Evolutionary conservation across 2,888 invertebrate species (phyloP).

Genomic region (Bellardia bayeri): DNA sequence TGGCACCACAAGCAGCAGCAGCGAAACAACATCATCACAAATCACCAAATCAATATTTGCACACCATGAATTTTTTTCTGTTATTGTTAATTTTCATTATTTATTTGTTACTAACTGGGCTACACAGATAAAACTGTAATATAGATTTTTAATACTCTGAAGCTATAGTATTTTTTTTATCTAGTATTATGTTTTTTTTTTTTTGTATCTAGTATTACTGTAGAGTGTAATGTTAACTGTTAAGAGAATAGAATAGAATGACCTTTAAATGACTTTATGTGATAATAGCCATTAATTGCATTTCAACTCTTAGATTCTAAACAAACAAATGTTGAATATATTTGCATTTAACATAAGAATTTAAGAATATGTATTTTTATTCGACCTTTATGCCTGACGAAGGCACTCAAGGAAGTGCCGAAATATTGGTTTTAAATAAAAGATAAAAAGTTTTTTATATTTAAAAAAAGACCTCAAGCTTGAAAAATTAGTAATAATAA

Average conservation of each 20-base stretch:
- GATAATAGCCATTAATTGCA: neutral
- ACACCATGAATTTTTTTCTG: neutral
- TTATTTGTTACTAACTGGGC: slow-evolving; percentile 9
- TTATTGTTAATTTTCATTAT: slow-evolving; percentile 4
- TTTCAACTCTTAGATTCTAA: neutral
- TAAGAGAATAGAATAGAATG: neutral
- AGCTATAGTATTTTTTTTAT: neutral
- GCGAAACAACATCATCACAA: slow-evolving; percentile 15
- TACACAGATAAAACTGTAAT: neutral
- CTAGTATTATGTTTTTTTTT: neutral
- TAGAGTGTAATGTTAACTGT: no score
- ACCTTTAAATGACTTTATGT: neutral
- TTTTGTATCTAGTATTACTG: neutral
- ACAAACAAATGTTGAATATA: no score
- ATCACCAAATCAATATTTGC: slow-evolving; percentile 52
- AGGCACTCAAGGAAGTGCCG: no score
- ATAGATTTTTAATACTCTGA: neutral
- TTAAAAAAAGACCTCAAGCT: no score
- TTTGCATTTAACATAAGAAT: neutral
- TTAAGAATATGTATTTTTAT: no score
- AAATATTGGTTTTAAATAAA: no score
- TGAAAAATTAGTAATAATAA: no score
- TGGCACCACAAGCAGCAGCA: neutral
- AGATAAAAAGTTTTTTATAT: no score
- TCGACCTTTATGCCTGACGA: no score